These are phyloP conservation scores for Aspidiotus rigidus DNA, from an alignment of 2,888 invertebrate species.

Conservation along the genomic window DNA sequence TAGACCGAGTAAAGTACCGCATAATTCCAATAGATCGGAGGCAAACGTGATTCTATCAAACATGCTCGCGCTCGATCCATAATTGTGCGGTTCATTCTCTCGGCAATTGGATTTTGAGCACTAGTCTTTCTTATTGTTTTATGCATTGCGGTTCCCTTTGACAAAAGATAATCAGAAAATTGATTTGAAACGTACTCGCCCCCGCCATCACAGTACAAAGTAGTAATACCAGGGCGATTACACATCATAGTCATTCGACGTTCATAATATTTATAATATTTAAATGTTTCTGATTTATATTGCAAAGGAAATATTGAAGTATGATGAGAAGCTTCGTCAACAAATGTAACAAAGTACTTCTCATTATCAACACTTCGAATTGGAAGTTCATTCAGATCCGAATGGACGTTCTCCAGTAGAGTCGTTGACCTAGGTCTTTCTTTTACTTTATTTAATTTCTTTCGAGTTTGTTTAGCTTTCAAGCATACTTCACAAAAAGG, in stretches of 20 bases:
- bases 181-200: slow-evolving; percentile 36
- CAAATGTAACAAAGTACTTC: slow-evolving; percentile 40
- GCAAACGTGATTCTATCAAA: too few species aligned
- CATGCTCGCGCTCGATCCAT: neutral
- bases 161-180: slow-evolving; percentile 36
- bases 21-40: too few species aligned
- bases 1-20: too few species aligned
- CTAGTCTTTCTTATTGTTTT: slow-evolving; percentile 39
- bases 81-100: neutral
- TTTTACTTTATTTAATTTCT: neutral
- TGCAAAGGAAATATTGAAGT: slow-evolving; percentile 40
- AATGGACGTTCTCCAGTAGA: neutral
- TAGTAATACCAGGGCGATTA: slow-evolving; percentile 40
- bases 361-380: slow-evolving; percentile 29
- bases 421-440: neutral
- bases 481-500: neutral
- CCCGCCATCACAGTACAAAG: slow-evolving; percentile 39
- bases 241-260: slow-evolving; percentile 35
- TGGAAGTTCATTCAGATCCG: neutral
- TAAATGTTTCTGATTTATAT: slow-evolving; percentile 39
- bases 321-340: slow-evolving; percentile 41
- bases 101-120: slow-evolving; percentile 40
- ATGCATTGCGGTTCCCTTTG: slow-evolving; percentile 40
- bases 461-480: neutral
- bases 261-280: slow-evolving; percentile 38